phyloP scores from a whole-genome alignment of 2,888 invertebrate genomes.

The Drosophila hamatofila region DNA sequence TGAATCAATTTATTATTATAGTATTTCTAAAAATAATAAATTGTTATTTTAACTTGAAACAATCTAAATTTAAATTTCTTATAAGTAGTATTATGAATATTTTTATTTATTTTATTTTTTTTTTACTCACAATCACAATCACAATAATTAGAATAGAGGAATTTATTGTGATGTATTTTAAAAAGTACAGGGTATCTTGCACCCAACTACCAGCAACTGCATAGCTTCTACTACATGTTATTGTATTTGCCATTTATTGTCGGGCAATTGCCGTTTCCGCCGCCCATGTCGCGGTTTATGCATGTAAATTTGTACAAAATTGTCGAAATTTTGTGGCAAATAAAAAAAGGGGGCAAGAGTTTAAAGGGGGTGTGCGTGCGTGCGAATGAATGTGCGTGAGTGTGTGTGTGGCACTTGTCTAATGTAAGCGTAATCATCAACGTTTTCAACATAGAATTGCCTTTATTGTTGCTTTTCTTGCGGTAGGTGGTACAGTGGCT shows the following conservation, averaged over 20 bases:
- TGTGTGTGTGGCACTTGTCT: constrained; percentile 62
- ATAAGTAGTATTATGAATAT: too few species aligned
- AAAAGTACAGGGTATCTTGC: constrained; percentile 15
- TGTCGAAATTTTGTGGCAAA: constrained; percentile 82
- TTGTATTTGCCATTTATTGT: constrained; percentile 66
- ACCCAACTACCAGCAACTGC: neutral
- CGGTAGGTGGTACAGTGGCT: constrained; percentile 24
- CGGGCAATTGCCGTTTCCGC: constrained; percentile 78
- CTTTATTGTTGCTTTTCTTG: constrained; percentile 38
- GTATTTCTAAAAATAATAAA: too few species aligned
- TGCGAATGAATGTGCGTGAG: constrained; percentile 6
- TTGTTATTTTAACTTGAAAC: too few species aligned
- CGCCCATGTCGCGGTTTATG: constrained; percentile 72
- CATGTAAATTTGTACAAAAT: constrained; percentile 82
- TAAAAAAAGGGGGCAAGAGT: constrained; percentile 57
- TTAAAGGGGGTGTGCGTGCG: constrained; percentile 16
- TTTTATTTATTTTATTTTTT: too few species aligned
- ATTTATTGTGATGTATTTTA: too few species aligned
- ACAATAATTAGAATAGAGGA: too few species aligned
- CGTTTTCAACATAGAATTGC: constrained; percentile 68
- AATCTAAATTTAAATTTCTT: too few species aligned
- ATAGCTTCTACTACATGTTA: constrained; percentile 17
- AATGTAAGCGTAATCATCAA: constrained; percentile 75
- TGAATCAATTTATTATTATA: too few species aligned
- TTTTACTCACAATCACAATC: too few species aligned